Conservation (phyloP, 2,113 vertebrate species). For the Spizaetus ornatus region DNA sequence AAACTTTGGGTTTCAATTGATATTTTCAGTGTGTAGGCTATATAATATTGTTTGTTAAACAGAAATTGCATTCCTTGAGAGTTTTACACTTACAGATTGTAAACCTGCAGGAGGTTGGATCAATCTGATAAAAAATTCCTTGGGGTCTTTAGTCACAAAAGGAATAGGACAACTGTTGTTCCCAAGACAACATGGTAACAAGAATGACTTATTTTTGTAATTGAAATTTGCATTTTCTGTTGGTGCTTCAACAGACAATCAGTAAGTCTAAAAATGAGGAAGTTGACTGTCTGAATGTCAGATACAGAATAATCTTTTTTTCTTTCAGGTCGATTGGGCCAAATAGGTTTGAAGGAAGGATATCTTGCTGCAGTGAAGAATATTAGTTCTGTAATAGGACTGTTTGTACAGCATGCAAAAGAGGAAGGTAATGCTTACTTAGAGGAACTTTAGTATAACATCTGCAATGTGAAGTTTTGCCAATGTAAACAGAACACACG, state of each 20-base stretch:
- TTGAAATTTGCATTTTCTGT: neutral
- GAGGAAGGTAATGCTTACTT: constrained; percentile 82
- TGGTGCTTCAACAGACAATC: neutral
- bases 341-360: constrained; percentile 88
- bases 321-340: constrained; percentile 83
- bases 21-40: neutral
- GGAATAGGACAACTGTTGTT: neutral
- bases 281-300: neutral
- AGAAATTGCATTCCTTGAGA: neutral
- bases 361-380: constrained; percentile 81
- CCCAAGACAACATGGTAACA: neutral
- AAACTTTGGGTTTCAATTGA: neutral
- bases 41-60: neutral
- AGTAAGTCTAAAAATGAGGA: neutral
- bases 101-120: neutral
- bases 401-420: constrained; percentile 84
- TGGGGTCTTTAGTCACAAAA: neutral
- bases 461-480: neutral
- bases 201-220: neutral
- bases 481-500: neutral
- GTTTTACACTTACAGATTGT: neutral
- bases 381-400: constrained; percentile 83
- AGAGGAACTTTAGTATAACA: neutral
- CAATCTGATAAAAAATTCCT: neutral
- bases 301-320: neutral